Base-by-base conservation (phyloP, 2,113 vertebrate species). In the Paramisgurnus dabryanus region DNA sequence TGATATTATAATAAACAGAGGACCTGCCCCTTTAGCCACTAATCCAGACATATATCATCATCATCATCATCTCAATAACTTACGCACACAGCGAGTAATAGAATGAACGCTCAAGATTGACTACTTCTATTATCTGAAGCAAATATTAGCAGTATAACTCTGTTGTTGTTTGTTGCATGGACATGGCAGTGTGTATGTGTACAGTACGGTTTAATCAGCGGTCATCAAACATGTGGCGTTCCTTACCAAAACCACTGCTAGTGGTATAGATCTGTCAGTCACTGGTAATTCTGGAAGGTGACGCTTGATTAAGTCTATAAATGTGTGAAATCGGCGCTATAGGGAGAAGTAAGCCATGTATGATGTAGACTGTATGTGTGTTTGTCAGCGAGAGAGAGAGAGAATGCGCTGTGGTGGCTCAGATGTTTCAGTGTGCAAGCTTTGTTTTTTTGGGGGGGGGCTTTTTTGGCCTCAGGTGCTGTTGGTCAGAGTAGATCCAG, bases 401-500 rank as follows among this genome's bases (percentile, higher is more conserved):
- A 61, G 75, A 78, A 82, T 63, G 78, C 49, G 67, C 39, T 82
- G 69, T 80, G 82, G 60, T 80, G 79, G 79, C 79, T 81, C 80
- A 80, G 79, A 80, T 74, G 61, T 50, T 76, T 50, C 72, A 64
- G 80, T 76, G 65, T 17, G 71, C 34, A 41, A 57, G 50, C 57
- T 64, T 18, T 49, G 13, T 63, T 47, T 75, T 55, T 65, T 67
- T 41, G 22, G 22, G 82, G 74, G 49, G 79, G 73, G 53, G 60
- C 40, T 57, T 49, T 22, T 17, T 83, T 78, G 63, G 87, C 82
- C 86, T 92, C 89, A 92, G 88, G 90, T 90, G 89, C 90, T 92
- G 89, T 91, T 92, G 4, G 89, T 91, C n/a, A 90, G 90, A 85
- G 89, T 85, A 82, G 91, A 90, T 79, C 91, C 90, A 82, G 90